Evolutionary conservation across 2,888 invertebrate genomes (phyloP).

Genomic region (Campaea margaritaria): DNA sequence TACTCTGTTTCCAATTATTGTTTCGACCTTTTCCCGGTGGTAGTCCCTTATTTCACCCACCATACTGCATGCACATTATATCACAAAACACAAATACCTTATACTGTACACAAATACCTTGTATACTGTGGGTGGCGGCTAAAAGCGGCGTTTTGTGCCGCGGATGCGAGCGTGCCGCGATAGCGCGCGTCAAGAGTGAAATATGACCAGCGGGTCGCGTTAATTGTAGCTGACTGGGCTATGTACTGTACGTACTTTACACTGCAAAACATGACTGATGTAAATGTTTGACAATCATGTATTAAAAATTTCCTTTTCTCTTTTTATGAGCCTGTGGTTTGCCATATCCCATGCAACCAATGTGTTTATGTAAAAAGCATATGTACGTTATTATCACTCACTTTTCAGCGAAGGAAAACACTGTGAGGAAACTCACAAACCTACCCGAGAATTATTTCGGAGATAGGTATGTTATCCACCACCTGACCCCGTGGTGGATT

Average conservation of each 20-base stretch:
- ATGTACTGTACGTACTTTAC: conserved; percentile 45
- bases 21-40: no score
- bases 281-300: conserved; percentile 18
- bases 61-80: conserved; percentile 14
- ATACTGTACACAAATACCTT: conserved; percentile 20
- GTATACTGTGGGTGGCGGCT: conserved; percentile 53
- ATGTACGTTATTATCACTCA: no score
- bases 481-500: no score
- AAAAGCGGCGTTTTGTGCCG: conserved; percentile 63
- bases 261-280: conserved; percentile 14
- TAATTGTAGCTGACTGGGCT: conserved; percentile 69
- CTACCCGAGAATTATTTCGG: no score
- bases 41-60: conserved; percentile 1
- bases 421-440: no score
- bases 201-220: conserved; percentile 64
- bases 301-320: conserved; percentile 8
- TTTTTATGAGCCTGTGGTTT: not conserved
- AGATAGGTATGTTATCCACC: no score
- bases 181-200: conserved; percentile 65
- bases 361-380: no score
- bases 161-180: conserved; percentile 54
- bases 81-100: conserved; percentile 16
- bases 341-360: no score
- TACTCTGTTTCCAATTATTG: no score
- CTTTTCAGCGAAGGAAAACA: no score